Conservation (phyloP, 2,888 invertebrate species). For the Tiliacea citrago region DNA sequence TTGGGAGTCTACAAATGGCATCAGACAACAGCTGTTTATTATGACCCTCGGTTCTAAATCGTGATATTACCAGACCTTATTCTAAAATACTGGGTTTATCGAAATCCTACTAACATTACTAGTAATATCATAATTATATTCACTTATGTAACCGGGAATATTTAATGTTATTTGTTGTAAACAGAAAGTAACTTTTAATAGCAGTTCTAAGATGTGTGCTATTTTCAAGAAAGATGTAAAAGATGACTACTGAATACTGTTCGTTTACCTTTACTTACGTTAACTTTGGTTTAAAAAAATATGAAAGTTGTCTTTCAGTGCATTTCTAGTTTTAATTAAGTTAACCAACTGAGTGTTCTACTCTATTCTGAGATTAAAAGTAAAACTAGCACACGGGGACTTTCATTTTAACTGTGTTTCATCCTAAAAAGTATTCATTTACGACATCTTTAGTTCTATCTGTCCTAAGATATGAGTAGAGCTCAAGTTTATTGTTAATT, state of each 20-base stretch:
- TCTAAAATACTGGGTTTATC: slow-evolving; percentile 32
- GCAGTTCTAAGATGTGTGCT: too few species aligned
- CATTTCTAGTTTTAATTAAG: slow-evolving; percentile 24
- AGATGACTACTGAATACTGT: background rate
- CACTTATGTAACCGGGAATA: background rate
- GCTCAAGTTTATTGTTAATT: slow-evolving; percentile 35
- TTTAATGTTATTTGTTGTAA: too few species aligned
- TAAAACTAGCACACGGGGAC: background rate
- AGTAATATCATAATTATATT: slow-evolving; percentile 1
- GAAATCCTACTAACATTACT: slow-evolving; percentile 10
- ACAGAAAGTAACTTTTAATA: too few species aligned
- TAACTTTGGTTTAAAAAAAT: slow-evolving; percentile 2
- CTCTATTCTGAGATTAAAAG: slow-evolving; percentile 15
- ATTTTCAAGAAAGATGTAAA: background rate
- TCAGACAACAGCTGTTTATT: slow-evolving; percentile 62
- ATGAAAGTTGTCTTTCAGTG: background rate
- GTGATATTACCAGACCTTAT: slow-evolving; percentile 35
- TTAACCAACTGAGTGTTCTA: slow-evolving; percentile 4
- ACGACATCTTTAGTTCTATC: slow-evolving; percentile 9
- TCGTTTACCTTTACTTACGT: background rate
- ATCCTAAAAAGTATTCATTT: background rate
- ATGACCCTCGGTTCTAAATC: slow-evolving; percentile 46
- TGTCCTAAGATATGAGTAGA: slow-evolving; percentile 6
- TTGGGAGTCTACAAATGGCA: slow-evolving; percentile 59
- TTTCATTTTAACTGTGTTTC: background rate